Conservation (phyloP, 1,140 invertebrate genomes). For the Heliconius congener region DNA sequence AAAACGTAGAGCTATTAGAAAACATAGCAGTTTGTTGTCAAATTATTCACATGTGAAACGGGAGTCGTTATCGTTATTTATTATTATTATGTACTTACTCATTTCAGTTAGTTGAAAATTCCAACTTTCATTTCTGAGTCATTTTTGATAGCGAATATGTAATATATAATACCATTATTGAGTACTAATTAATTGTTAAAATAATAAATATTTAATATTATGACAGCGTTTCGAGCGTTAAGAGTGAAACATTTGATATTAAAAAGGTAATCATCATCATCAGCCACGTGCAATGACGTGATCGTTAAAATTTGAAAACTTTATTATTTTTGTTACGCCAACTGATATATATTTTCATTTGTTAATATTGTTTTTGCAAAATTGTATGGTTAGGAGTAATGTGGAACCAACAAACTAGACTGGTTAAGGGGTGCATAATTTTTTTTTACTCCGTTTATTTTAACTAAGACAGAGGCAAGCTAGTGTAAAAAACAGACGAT, state of each 20-base stretch:
- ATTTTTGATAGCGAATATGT: background rate
- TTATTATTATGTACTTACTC: constrained; percentile 6
- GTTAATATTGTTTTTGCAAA: constrained; percentile 20
- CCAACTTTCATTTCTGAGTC: constrained; percentile 5
- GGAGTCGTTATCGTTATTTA: constrained; percentile 3
- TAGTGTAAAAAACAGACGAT: too few relatives aligned
- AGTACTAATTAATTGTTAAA: background rate
- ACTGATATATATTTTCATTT: constrained; percentile 17
- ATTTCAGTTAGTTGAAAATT: constrained; percentile 6
- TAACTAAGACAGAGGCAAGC: too few relatives aligned
- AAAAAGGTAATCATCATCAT: background rate
- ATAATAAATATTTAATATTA: background rate
- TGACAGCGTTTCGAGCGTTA: background rate
- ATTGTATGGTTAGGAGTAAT: background rate
- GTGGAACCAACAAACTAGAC: too few relatives aligned
- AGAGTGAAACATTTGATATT: background rate
- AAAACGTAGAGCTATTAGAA: background rate
- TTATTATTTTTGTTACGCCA: constrained; percentile 13
- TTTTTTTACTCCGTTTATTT: too few relatives aligned
- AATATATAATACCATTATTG: background rate
- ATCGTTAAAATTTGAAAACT: constrained; percentile 20
- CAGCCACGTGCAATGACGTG: constrained; percentile 10
- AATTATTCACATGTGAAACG: background rate
- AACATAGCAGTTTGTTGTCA: background rate
- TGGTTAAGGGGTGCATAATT: too few relatives aligned